Conservation (phyloP, 1,140 invertebrate genomes). For the Rhopalosiphum padi region DNA sequence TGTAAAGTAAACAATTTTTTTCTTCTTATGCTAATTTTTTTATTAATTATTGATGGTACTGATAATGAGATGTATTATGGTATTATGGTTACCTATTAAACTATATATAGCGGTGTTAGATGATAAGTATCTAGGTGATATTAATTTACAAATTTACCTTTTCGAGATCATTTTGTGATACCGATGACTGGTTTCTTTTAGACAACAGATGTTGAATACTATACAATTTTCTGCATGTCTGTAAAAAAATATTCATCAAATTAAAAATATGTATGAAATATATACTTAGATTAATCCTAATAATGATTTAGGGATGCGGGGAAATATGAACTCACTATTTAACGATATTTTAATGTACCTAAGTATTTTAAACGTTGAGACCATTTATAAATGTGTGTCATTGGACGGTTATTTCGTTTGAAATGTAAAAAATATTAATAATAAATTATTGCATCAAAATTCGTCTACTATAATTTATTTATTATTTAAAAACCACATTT, state of each 20-base stretch:
- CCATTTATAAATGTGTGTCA: neutral
- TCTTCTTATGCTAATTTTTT: too few species aligned
- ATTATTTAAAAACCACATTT: neutral
- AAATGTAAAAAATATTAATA: neutral
- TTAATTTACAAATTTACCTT: conserved; percentile 34
- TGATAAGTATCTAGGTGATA: neutral
- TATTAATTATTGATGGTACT: neutral
- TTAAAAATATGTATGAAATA: neutral
- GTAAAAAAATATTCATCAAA: neutral
- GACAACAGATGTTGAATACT: conserved; percentile 54
- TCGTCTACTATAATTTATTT: neutral
- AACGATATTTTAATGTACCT: neutral
- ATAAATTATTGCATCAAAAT: neutral
- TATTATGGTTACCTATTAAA: neutral
- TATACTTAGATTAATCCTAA: neutral
- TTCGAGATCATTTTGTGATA: conserved; percentile 28
- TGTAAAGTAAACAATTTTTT: neutral
- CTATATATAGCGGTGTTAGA: neutral
- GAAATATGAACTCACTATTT: neutral
- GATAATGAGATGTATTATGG: neutral
- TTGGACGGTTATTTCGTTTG: neutral
- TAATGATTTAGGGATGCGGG: neutral
- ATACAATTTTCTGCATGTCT: conserved; percentile 51
- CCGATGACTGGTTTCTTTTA: conserved; percentile 46
- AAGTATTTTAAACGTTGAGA: neutral